These are phyloP conservation scores for Atractosteus spatula DNA, from an alignment of 2,113 vertebrate species.

Conservation along the genomic window DNA sequence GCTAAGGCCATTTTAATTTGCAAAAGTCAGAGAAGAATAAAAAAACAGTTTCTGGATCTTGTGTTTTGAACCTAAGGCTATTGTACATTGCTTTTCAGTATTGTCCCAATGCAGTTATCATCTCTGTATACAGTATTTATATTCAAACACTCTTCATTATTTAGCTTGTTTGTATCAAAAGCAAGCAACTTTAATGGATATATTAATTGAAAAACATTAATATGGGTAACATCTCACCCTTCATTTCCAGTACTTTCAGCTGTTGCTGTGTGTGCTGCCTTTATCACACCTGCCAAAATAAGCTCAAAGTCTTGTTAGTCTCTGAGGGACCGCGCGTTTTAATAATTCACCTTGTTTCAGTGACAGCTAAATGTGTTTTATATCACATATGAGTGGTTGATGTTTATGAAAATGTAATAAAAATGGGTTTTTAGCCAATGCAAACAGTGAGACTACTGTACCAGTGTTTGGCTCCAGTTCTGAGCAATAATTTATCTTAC, in stretches of 20 bases:
- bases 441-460: slow-evolving; percentile 56
- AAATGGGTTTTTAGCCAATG: slow-evolving; percentile 52
- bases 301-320: slow-evolving; percentile 61
- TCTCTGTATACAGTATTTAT: too few species aligned
- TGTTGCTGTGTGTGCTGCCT: slow-evolving; percentile 37
- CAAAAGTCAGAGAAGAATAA: too few species aligned
- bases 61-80: too few species aligned
- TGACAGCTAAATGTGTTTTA: slow-evolving; percentile 62
- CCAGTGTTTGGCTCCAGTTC: slow-evolving; percentile 36
- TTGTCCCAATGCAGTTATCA: too few species aligned
- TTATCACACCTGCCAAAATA: slow-evolving; percentile 70
- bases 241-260: not conserved
- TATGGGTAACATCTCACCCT: too few species aligned
- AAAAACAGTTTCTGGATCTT: too few species aligned
- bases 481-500: not conserved
- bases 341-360: slow-evolving; percentile 54
- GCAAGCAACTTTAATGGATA: too few species aligned
- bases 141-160: too few species aligned
- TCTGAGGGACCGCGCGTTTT: slow-evolving; percentile 55
- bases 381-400: slow-evolving; percentile 56
- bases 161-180: too few species aligned
- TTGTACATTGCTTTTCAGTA: too few species aligned
- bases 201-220: too few species aligned
- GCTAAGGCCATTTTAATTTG: too few species aligned
- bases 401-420: slow-evolving; percentile 59